Evolutionary conservation across 1,140 invertebrate species (phyloP), one percentile per base, ranked within the genome.

Genomic region (Papilio machaon): DNA sequence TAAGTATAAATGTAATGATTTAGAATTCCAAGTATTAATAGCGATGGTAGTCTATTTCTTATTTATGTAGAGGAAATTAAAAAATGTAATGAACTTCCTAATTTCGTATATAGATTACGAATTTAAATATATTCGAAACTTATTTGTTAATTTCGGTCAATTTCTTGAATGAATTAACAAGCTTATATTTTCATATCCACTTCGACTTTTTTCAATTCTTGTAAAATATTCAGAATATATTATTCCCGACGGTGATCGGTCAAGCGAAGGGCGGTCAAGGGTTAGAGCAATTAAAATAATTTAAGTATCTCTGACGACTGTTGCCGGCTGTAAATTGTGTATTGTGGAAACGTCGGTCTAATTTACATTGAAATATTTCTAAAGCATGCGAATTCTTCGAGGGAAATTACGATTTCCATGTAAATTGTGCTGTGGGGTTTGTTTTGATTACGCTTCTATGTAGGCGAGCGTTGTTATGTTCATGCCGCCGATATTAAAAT

Each of bases 301-400:
- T 58, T 35, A 35, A 58, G 17, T 11, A 35, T 38, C 19, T 43
- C 54, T 15, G 30, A 78, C 52, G 75, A 60, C 30, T 78, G 52
- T 78, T 60, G 76, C 76, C 76, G 54, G 52, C 17, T 58, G 38
- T 35, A 52, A 30, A 75, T 49, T 78, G 74, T 60, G 76, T 78
- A 60, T 78, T 78, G 76, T 60, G 54, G 52, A 38, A 60, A 35
- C 76, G 54, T 78, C 54, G 76, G 52, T 43, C 30, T 60, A 78
- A 78, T 78, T 60, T 49, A 60, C 54, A 78, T 60, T 78, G 35
- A 78, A 78, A 78, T 78, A 78, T 78, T 46, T 30, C 46, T 35
- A 78, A 78, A 60, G 13, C 76, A 78, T 78, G 52, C 76, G 54
- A 60, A 78, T 78, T 78, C 76, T 78, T 38, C 75, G 47, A 49